These are phyloP conservation scores for Ictidomys tridecemlineatus DNA, from an alignment of 2,113 vertebrate genomes.

Conservation along the genomic window DNA sequence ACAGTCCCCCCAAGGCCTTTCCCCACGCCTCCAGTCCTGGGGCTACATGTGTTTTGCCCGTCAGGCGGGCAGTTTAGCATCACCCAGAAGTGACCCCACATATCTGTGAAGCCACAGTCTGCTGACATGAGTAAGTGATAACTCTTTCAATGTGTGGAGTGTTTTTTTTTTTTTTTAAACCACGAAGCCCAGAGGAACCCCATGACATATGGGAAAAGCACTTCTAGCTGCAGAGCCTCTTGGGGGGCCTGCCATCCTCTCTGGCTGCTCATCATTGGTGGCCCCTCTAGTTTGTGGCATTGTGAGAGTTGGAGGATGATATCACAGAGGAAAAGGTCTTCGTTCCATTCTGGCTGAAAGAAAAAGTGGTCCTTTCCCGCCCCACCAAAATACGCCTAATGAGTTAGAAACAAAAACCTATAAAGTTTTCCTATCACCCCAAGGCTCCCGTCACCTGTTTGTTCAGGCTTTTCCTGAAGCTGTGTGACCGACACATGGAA, in stretches of 20 bases:
- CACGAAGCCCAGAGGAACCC: not conserved
- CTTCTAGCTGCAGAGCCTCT: fast-evolving
- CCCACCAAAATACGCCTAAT: not conserved
- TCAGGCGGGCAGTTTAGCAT: not conserved
- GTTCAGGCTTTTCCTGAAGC: conserved; percentile 79
- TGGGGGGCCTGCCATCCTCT: not conserved
- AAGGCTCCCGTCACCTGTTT: conserved; percentile 63
- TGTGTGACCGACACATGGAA: not conserved
- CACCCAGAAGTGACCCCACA: not conserved
- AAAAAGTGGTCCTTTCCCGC: not conserved
- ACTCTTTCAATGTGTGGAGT: conserved; percentile 46
- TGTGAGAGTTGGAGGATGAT: not conserved
- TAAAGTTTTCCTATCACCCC: conserved; percentile 38
- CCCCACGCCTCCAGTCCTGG: no score
- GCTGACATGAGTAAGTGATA: conserved; percentile 41
- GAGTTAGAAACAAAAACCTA: conserved; percentile 54
- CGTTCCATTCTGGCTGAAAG: not conserved
- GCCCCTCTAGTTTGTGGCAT: not conserved
- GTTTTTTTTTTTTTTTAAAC: not conserved
- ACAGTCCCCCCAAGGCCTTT: not conserved
- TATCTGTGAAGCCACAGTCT: not conserved
- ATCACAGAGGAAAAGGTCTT: not conserved
- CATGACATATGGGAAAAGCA: not conserved
- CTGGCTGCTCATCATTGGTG: fast-evolving
- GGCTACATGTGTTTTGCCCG: not conserved